Evolutionary conservation across 2,113 vertebrate species (phyloP).

Genomic region (Tychaedon coryphoeus): DNA sequence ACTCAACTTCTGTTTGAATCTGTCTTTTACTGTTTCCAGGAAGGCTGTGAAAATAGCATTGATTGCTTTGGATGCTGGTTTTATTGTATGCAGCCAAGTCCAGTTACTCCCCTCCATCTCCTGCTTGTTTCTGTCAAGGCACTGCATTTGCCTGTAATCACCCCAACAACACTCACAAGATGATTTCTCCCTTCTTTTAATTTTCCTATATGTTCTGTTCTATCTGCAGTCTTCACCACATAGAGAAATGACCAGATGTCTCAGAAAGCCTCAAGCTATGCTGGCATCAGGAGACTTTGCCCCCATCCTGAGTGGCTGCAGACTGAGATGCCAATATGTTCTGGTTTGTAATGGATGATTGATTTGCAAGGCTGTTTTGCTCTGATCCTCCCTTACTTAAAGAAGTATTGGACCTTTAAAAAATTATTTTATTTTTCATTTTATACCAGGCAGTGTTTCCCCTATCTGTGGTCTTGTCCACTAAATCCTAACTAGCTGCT

Average conservation of each 20-base stretch:
- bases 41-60: neutral
- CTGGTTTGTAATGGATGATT: slow-evolving; percentile 62
- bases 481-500: neutral
- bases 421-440: neutral
- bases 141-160: neutral
- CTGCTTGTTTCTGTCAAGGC: neutral
- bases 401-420: neutral
- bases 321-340: slow-evolving; percentile 53
- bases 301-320: slow-evolving; percentile 40
- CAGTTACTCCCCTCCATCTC: neutral
- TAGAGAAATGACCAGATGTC: slow-evolving; percentile 64
- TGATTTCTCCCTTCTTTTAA: neutral
- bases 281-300: slow-evolving; percentile 28
- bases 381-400: neutral
- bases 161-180: neutral
- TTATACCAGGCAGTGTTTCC: neutral
- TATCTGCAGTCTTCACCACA: slow-evolving; percentile 44
- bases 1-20: neutral
- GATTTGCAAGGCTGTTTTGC: slow-evolving; percentile 56
- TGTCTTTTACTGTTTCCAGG: neutral
- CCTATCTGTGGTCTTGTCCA: neutral
- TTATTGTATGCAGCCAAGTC: neutral
- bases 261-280: slow-evolving; percentile 50
- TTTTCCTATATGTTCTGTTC: slow-evolving; percentile 31
- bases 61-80: neutral